A percentile compares a stretch with the other conserved stretches of the same genome.
Evolutionary conservation across 1,140 invertebrate species (phyloP).

Genomic region (Gonatopus flavifemur): DNA sequence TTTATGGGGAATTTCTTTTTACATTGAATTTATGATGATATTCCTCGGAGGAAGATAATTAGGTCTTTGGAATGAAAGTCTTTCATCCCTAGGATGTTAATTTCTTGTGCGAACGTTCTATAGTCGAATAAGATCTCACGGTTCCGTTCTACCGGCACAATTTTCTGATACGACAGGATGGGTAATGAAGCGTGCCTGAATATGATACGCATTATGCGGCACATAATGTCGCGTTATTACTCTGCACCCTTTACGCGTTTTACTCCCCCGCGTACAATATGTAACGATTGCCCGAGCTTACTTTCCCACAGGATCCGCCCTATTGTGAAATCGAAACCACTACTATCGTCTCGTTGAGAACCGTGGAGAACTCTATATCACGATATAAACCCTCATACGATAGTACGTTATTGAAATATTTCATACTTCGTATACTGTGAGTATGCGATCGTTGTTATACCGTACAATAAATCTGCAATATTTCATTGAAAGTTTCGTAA

Average conservation of each 20-base stretch:
- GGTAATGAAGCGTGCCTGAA: conserved; percentile 29
- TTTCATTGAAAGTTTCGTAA: conserved; percentile 7
- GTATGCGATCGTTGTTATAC: conserved; percentile 9
- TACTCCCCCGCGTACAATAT: conserved; percentile 38
- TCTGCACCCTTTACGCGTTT: conserved; percentile 37
- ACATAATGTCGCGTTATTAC: conserved; percentile 46
- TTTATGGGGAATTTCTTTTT: too few species aligned
- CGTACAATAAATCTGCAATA: too few species aligned
- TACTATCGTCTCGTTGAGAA: conserved; percentile 28
- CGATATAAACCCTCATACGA: background rate
- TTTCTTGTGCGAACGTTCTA: too few species aligned
- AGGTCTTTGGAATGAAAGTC: too few species aligned
- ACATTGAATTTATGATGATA: too few species aligned
- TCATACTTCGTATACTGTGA: conserved; percentile 1
- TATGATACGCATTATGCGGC: conserved; percentile 35
- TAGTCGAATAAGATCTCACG: conserved; percentile 22
- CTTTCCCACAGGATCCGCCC: conserved; percentile 46
- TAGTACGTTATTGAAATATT: conserved; percentile 1
- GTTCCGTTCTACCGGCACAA: conserved; percentile 1
- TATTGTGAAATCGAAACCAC: conserved; percentile 42
- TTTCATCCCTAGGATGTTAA: too few species aligned
- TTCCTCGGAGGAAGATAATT: too few species aligned
- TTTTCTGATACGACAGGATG: conserved; percentile 13
- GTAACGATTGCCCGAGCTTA: conserved; percentile 27
- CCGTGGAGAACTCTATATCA: too few species aligned